A percentile compares a stretch with the other conserved stretches of the same genome.
Conservation (phyloP, 2,113 vertebrate genomes). For the Perccottus glenii region DNA sequence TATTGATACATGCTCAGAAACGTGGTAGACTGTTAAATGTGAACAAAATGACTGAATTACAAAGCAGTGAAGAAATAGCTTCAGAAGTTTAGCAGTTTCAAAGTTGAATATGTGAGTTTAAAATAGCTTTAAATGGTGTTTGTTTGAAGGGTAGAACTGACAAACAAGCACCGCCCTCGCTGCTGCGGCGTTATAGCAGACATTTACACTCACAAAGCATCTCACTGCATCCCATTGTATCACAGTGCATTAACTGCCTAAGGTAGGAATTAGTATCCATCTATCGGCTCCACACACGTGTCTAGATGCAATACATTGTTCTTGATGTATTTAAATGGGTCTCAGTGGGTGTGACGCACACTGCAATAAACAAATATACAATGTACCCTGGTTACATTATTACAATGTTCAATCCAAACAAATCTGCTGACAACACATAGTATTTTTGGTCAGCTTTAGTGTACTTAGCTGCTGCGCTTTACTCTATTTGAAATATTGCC, state of each 20-base stretch:
- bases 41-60: not conserved
- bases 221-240: constrained; percentile 21
- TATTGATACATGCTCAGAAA: not conserved
- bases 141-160: not conserved
- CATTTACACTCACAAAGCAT: constrained; percentile 19
- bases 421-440: constrained; percentile 42
- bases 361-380: constrained; percentile 29
- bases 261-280: constrained; percentile 24
- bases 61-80: not conserved
- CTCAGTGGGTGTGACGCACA: constrained; percentile 22
- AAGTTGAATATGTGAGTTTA: not conserved
- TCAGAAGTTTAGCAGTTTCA: not conserved
- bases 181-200: constrained; percentile 2
- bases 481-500: no score
- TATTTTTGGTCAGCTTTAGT: constrained; percentile 9
- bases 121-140: not conserved
- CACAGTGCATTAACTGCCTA: constrained; percentile 21
- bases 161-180: not conserved
- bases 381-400: constrained; percentile 46
- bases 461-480: constrained; percentile 18
- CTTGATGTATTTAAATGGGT: constrained; percentile 33
- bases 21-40: not conserved
- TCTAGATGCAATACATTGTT: constrained; percentile 30
- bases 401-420: constrained; percentile 46
- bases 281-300: constrained; percentile 35